phyloP scores from a whole-genome alignment of 2,888 invertebrate species.

The Drosophila gaucha region DNA sequence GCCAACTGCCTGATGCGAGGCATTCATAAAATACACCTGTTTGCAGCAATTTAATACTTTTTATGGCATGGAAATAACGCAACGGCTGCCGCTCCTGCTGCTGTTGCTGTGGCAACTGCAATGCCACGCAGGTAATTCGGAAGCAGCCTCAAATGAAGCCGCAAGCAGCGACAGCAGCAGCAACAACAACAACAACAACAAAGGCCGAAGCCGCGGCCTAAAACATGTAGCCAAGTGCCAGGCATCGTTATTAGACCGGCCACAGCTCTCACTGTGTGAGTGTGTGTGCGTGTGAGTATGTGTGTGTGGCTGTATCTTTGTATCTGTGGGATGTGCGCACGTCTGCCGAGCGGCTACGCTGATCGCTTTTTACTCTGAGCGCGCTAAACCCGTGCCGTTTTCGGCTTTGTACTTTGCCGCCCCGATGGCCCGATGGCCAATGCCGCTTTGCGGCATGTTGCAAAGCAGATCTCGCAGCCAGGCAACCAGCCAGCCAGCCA shows the following conservation, averaged over 20 bases:
- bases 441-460: conserved; percentile 82
- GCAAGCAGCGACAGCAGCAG: conserved; percentile 44
- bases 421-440: conserved; percentile 26
- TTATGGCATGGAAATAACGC: conserved; percentile 76
- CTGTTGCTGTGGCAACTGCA: conserved; percentile 61
- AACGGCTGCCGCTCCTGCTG: conserved; percentile 30
- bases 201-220: conserved; percentile 67
- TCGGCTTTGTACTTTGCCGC: conserved; percentile 82
- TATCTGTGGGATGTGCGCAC: conserved; percentile 66
- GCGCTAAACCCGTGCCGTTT: conserved; percentile 84
- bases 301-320: conserved; percentile 46
- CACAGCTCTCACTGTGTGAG: conserved; percentile 26
- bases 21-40: conserved; percentile 77
- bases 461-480: conserved; percentile 71
- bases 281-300: conserved; percentile 32
- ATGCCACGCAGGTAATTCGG: conserved; percentile 82
- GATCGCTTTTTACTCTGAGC: conserved; percentile 82
- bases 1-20: conserved; percentile 40
- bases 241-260: conserved; percentile 75
- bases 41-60: conserved; percentile 79
- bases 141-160: conserved; percentile 78
- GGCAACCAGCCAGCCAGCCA: conserved; percentile 18
- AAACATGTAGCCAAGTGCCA: conserved; percentile 74
- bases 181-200: conserved; percentile 57
- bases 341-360: conserved; percentile 65